Evolutionary conservation across 2,797 vertebrate genomes (phyloP), one percentile per base, ranked within the genome.

Genomic region (Astyanax mexicanus): DNA sequence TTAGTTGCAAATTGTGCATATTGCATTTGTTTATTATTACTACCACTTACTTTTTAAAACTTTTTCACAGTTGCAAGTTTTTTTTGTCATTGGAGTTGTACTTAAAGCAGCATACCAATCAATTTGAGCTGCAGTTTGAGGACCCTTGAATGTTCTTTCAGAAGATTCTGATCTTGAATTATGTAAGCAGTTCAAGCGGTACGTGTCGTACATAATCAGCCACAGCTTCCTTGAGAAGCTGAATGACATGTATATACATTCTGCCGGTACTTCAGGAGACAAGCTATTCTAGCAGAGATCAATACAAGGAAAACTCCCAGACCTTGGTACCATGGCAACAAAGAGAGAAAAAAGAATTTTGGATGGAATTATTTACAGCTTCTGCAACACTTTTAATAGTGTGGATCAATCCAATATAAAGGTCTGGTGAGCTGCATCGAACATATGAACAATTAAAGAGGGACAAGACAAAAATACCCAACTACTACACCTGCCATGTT

Each of bases 301-400:
- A 79, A 49, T 69, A 23, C 21, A 10, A 74, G 35, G 58, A 67
- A 79, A 76, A 67, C 35, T 74, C 58, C 27, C 38, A 35, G 35
- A 54, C 62, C 54, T 23, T 4, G 57, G 42, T 44, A 23, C 57
- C 75, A 80, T 70, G 69, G 75, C 58, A 76, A 74, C 79, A 29
- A 62, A 61, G 69, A 55, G 12, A 66, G 79, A 66, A 79, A 71
- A 61, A 55, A 10, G 67, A 74, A 64, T 78, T 79, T 68, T 57
- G 40, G 62, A 55, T 55, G 25, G 40, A 72, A 77, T 78, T 83
- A 83, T 81, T 83, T 76, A 79, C 60, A 47, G 60, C 58, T 49
- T 68, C 57, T 67, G 52, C 55, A 29, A 19, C 68, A 69, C 3
- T 29, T 73, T 42, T 64, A n/a, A 61, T 69, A 69, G 44, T 7